Evolutionary conservation across 2,113 vertebrate species (phyloP).

Genomic region (Pseudorectes ferrugineus): DNA sequence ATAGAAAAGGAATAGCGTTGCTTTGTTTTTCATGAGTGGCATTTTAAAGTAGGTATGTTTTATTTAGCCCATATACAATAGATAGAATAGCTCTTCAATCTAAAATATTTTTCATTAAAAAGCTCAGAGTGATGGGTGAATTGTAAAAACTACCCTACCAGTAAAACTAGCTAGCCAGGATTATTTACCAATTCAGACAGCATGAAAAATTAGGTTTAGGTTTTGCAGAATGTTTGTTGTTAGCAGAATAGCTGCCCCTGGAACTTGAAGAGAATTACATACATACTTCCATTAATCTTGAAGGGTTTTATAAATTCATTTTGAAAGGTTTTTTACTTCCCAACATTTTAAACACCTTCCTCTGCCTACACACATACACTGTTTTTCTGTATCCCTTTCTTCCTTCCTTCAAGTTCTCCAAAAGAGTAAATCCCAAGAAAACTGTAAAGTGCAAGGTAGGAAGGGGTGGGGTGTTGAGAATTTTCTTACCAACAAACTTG

Average conservation of each 20-base stretch:
- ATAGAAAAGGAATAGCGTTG: neutral
- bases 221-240: neutral
- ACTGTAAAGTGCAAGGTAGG: neutral
- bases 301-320: neutral
- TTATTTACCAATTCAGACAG: neutral
- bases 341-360: neutral
- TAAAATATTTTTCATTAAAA: neutral
- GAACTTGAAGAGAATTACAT: neutral
- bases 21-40: neutral
- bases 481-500: conserved; percentile 92
- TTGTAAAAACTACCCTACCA: neutral
- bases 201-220: neutral
- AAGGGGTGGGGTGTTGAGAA: neutral
- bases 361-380: neutral
- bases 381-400: neutral
- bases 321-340: neutral
- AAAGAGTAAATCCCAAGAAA: neutral
- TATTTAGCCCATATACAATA: neutral
- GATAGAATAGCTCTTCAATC: neutral
- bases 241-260: neutral
- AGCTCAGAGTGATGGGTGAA: neutral
- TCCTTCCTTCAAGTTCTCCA: neutral
- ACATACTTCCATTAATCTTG: neutral
- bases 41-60: neutral
- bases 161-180: neutral